Evolutionary conservation across 2,888 invertebrate species (phyloP).

Genomic region (Drymonia ruficornis): DNA sequence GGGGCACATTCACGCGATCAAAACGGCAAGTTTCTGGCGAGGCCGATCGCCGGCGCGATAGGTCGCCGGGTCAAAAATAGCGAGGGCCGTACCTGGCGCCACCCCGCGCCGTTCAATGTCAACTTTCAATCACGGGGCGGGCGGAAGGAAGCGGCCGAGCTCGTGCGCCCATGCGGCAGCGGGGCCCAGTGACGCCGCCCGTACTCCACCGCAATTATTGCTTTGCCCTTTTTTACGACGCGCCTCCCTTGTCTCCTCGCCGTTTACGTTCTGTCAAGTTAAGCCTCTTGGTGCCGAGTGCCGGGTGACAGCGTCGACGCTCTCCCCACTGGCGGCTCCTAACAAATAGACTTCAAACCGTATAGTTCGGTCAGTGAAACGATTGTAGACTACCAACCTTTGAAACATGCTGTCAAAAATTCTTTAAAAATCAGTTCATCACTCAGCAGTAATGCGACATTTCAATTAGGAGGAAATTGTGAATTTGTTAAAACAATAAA

Average conservation of each 20-base stretch:
- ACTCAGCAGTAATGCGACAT: neutral
- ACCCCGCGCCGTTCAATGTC: conserved; percentile 78
- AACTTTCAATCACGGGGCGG: conserved; percentile 79
- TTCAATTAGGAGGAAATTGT: neutral
- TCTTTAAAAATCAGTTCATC: conserved; percentile 12
- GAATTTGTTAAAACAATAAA: conserved; percentile 16
- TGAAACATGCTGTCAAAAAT: conserved; percentile 16
- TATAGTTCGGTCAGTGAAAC: conserved; percentile 24
- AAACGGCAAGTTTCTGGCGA: conserved; percentile 74
- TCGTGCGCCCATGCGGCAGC: conserved; percentile 67
- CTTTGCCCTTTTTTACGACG: conserved; percentile 67
- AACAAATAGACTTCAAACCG: conserved; percentile 30
- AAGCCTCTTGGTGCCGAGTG: conserved; percentile 60
- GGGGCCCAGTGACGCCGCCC: conserved; percentile 40
- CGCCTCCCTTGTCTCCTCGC: conserved; percentile 59
- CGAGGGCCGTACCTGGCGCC: conserved; percentile 81
- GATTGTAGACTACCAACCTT: conserved; percentile 30
- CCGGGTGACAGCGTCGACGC: conserved; percentile 51
- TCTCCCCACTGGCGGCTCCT: conserved; percentile 36
- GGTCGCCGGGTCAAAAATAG: conserved; percentile 81
- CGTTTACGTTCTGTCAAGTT: conserved; percentile 70
- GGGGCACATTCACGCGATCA: conserved; percentile 76
- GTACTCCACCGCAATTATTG: conserved; percentile 65
- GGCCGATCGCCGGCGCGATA: conserved; percentile 82
- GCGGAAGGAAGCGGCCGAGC: conserved; percentile 73